Percentiles rank a stretch among this genome's conserved stretches.
Conservation (phyloP, 1,140 invertebrate genomes). For the Holotrichia oblita region DNA sequence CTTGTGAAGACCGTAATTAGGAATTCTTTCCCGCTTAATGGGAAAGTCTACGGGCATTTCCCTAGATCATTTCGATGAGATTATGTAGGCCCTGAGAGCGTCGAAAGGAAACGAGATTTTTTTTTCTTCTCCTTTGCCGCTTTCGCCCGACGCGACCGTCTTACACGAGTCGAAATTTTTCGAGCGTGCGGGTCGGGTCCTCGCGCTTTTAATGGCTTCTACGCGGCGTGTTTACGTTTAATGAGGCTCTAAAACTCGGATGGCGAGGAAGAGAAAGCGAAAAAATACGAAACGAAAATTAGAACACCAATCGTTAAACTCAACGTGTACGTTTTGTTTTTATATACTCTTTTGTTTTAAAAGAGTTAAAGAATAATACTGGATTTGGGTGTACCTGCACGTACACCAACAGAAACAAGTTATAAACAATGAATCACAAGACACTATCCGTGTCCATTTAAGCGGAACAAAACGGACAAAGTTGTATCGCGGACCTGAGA, state of each 20-base stretch:
- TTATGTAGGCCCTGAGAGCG: neutral
- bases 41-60: slow-evolving; percentile 4
- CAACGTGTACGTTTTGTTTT: too few relatives aligned
- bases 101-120: slow-evolving; percentile 15
- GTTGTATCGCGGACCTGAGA: neutral
- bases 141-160: neutral
- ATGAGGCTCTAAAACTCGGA: neutral
- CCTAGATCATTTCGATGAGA: slow-evolving; percentile 31
- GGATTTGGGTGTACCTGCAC: too few relatives aligned
- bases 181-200: neutral
- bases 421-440: too few relatives aligned
- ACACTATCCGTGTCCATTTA: neutral
- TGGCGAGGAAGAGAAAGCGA: too few relatives aligned
- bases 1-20: neutral
- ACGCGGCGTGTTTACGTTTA: neutral
- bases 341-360: too few relatives aligned
- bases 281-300: neutral
- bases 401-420: too few relatives aligned
- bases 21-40: slow-evolving; percentile 22
- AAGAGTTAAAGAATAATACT: too few relatives aligned
- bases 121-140: neutral
- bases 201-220: neutral
- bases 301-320: neutral
- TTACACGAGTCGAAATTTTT: neutral
- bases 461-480: neutral